Evolutionary conservation across 2,888 invertebrate species (phyloP).

Genomic region (Aphidoletes aphidimyza): DNA sequence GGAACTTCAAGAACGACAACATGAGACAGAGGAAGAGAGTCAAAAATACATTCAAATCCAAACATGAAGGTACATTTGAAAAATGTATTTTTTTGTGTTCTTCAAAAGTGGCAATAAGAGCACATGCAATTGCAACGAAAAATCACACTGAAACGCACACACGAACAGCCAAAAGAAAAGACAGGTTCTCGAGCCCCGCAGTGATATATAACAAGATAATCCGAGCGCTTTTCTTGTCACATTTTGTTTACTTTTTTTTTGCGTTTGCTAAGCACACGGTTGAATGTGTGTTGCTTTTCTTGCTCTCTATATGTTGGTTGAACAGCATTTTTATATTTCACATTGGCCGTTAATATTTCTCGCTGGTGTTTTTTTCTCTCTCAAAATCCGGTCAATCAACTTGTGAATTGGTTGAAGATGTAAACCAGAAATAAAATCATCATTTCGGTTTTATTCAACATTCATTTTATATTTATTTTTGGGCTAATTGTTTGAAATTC

Average conservation of each 20-base stretch:
- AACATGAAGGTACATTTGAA: conserved; percentile 4
- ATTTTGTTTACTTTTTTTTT: conserved; percentile 35
- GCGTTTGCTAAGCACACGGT: neutral
- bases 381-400: conserved; percentile 31
- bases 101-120: conserved; percentile 48
- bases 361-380: neutral
- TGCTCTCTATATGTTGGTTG: no score
- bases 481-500: neutral
- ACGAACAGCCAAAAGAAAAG: neutral
- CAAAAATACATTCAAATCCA: conserved; percentile 5
- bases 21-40: neutral
- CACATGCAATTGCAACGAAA: conserved; percentile 39
- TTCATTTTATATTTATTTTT: no score
- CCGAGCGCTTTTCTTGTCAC: conserved; percentile 43
- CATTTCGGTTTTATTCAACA: neutral
- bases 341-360: neutral
- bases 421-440: neutral
- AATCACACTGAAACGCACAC: neutral
- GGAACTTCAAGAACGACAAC: neutral
- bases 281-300: neutral
- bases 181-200: neutral
- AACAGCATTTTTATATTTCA: conserved; percentile 9
- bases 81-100: conserved; percentile 14
- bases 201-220: conserved; percentile 51
- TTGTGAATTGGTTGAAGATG: neutral